phyloP scores from a whole-genome alignment of 1,140 invertebrate species.

The Drosophila murphyi region DNA sequence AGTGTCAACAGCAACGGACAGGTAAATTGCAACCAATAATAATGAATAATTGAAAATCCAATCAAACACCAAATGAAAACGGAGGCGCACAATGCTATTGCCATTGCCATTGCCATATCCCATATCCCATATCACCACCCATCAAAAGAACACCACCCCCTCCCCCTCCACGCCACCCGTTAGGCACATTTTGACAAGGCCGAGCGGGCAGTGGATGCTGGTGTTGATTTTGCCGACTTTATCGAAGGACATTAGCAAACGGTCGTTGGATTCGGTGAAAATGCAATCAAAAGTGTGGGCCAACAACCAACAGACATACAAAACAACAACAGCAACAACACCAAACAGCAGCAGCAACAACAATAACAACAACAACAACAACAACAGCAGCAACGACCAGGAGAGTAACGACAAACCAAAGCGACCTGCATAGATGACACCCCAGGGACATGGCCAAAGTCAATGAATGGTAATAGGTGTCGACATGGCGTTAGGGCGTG shows the following conservation, averaged over 20 bases:
- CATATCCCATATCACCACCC: slow-evolving; percentile 39
- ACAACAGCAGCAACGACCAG: neutral
- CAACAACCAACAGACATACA: slow-evolving; percentile 40
- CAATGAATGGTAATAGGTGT: slow-evolving; percentile 83
- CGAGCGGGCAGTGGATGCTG: slow-evolving; percentile 41
- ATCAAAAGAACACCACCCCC: slow-evolving; percentile 8
- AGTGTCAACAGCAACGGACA: slow-evolving; percentile 36
- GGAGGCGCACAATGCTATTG: slow-evolving; percentile 48
- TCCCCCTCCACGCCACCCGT: slow-evolving; percentile 9
- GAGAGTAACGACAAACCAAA: slow-evolving; percentile 62
- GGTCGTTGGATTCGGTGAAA: slow-evolving; percentile 75
- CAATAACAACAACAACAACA: neutral
- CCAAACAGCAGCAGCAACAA: neutral
- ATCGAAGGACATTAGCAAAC: slow-evolving; percentile 83
- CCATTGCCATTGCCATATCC: slow-evolving; percentile 32
- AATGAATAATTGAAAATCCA: slow-evolving; percentile 85
- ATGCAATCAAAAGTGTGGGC: slow-evolving; percentile 77
- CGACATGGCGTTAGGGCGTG: slow-evolving; percentile 72
- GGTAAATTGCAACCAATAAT: slow-evolving; percentile 84
- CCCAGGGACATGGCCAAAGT: slow-evolving; percentile 82
- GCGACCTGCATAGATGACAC: slow-evolving; percentile 83
- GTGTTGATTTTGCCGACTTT: slow-evolving; percentile 80
- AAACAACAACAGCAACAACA: slow-evolving; percentile 21
- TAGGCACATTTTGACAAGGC: slow-evolving; percentile 45
- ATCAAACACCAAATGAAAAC: slow-evolving; percentile 84